Evolutionary conservation across 2,888 invertebrate genomes (phyloP), one percentile per base, ranked within the genome.

Genomic region (Diaphora mendica): DNA sequence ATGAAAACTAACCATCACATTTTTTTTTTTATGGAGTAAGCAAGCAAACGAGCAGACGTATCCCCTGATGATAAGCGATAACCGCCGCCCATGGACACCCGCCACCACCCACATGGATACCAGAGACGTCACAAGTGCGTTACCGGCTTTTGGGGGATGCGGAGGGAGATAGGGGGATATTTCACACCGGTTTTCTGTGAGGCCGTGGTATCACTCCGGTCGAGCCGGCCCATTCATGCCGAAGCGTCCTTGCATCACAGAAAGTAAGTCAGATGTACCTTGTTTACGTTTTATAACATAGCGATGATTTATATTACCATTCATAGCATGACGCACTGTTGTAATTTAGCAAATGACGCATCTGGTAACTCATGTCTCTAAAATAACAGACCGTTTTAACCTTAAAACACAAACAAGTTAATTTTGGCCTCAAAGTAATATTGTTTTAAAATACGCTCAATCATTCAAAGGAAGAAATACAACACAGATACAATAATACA

Each of bases 261-360:
- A 62, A 11, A 59, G 20, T 59, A 20, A 69, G 15, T 15, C 59
- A 69, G 62, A 26, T 1, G 2, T 35, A 64, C 9, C 51, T 48
- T 51, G 48, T 65, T 35, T 55, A 66, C 35, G 20, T n/a, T 71
- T 64, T 26, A 59, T 51, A 51, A 71, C 13, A 42, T 62, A 20
- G 20, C n/a, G 30, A 55, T 69, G 35, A 55, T 55, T 68, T 69
- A 69, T 39, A 69, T 42, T 42, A 20, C 62, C 59, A 59, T 69
- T 23, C 55, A 76, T 68, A 55, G 65, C 65, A 76, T 83, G 83
- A 84, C 76, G 77, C 71, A 74, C 72, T 64, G 23, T 76, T 78
- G 71, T 82, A 79, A 82, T 83, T 83, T 75, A 71, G 79, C 33
- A 68, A 71, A 76, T 83, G 83, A 83, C 84, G 81, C 83, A 82